These are phyloP conservation scores for Psittacus erithacus DNA, from an alignment of 2,113 vertebrate genomes.

Conservation along the genomic window DNA sequence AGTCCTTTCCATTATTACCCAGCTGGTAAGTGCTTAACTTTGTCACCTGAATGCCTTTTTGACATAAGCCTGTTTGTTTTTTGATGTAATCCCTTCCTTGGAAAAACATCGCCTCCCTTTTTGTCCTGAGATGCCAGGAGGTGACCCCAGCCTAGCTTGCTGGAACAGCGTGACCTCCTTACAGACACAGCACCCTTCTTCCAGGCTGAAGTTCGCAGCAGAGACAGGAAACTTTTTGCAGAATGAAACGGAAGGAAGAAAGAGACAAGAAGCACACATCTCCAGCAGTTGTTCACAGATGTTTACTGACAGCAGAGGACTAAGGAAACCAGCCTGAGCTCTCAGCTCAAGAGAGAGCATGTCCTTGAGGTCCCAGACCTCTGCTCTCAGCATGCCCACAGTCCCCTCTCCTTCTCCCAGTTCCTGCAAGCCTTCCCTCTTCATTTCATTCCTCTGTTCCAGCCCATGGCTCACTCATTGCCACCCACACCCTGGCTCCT, in stretches of 20 bases:
- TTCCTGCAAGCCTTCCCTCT: neutral
- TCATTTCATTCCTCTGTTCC: neutral
- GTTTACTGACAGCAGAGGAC: neutral
- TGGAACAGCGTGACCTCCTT: neutral
- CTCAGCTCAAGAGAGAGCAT: neutral
- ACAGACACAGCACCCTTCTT: neutral
- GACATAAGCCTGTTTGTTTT: neutral
- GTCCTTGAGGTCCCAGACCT: neutral
- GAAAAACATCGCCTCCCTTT: neutral
- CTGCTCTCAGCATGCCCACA: neutral
- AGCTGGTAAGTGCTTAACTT: neutral
- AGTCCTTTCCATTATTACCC: neutral
- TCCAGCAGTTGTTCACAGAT: neutral
- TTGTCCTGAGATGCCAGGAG: neutral
- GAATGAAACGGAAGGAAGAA: neutral
- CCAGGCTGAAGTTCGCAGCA: neutral
- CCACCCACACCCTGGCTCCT: neutral
- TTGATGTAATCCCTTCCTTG: neutral
- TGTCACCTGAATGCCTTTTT: neutral
- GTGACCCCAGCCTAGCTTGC: neutral
- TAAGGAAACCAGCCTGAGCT: neutral
- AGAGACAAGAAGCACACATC: neutral
- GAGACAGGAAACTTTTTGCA: neutral
- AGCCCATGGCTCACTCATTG: rapidly evolving
- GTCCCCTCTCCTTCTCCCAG: neutral